Base-by-base conservation (phyloP, 2,797 vertebrate species). In the Gymnothorax javanicus region DNA sequence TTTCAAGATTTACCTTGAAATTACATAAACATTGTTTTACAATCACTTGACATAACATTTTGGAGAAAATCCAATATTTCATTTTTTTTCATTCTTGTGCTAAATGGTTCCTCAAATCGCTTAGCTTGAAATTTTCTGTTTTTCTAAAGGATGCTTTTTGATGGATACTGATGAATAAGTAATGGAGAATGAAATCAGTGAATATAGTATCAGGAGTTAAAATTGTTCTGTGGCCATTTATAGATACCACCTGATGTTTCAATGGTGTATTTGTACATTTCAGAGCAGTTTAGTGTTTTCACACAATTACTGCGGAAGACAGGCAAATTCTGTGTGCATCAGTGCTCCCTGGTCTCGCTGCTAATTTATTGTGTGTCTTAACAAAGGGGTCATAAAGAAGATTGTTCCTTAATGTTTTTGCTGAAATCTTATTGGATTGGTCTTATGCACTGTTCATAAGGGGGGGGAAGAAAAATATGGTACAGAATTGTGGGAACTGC, bases 401-500 rank as follows among this genome's bases (percentile, higher is more conserved):
- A 75, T 69, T 62, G 56, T n/a, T 73, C 64, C 83, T 73, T 83
- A 87, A 83, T 75, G 85, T 84, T 83, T 87, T 87, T 25, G 77
- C 43, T 60, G 27, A 84, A 27, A 77, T 84, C 54, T 71, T 83
- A 84, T 83, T 84, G 71, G 58, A 50, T 13, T 6, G 27, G 62
- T 84, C 84, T 83, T 64, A 91, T 90, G 91, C 86, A 57, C 83
- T 87, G 87, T 94, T 90, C 91, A 93, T 90, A 91, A 89, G 88
- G 33, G 59, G 17, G 27, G 90, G 93, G 93, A 87, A 62, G 89
- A 82, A 85, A 91, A 93, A 94, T 93, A 94, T 94, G 93, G 93
- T 94, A 83, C 85, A 86, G 93, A 93, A 93, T 94, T 89, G 86
- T 91, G 89, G 89, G 92, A 91, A 92, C 91, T 91, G 92, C 91